Conservation (phyloP, 2,797 vertebrate species). For the Danionella dracula region DNA sequence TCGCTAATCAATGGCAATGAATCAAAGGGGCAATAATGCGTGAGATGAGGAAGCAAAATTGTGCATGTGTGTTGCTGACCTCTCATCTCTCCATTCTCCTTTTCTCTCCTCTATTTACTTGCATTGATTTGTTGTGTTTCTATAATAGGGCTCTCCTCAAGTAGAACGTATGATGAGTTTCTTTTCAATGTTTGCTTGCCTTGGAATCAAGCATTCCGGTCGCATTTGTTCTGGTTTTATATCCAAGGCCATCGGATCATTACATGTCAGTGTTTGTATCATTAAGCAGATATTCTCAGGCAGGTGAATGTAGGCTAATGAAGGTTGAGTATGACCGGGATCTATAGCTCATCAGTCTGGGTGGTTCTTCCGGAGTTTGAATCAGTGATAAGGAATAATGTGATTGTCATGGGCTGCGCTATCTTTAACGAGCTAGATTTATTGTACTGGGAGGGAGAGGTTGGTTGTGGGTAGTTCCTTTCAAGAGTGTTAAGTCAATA, state of each 20-base stretch:
- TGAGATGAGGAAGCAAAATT: conserved; percentile 27
- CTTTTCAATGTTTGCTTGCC: conserved; percentile 26
- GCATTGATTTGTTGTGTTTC: conserved; percentile 40
- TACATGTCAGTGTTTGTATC: conserved; percentile 6
- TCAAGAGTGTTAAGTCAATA: conserved; percentile 26
- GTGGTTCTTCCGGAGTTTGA: conserved; percentile 18
- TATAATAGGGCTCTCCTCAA: conserved; percentile 44
- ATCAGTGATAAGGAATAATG: conserved; percentile 30
- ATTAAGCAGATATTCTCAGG: conserved; percentile 25
- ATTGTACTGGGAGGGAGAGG: conserved; percentile 22
- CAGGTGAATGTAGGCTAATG: conserved; percentile 17
- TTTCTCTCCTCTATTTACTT: conserved; percentile 1
- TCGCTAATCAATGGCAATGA: conserved; percentile 63
- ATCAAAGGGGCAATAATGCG: conserved; percentile 59
- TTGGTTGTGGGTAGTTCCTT: conserved; percentile 27
- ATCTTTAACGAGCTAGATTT: conserved; percentile 30
- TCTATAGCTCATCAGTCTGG: conserved; percentile 12
- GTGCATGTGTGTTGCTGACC: background rate
- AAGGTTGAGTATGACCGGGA: background rate
- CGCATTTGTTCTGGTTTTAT: background rate
- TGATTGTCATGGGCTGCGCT: conserved; percentile 30
- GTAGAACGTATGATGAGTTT: conserved; percentile 30
- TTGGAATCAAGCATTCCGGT: conserved; percentile 21
- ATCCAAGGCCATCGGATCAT: background rate
- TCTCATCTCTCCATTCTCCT: too few relatives aligned